Evolutionary conservation across 2,888 invertebrate species (phyloP).

Genomic region (Cheilosia impressa): DNA sequence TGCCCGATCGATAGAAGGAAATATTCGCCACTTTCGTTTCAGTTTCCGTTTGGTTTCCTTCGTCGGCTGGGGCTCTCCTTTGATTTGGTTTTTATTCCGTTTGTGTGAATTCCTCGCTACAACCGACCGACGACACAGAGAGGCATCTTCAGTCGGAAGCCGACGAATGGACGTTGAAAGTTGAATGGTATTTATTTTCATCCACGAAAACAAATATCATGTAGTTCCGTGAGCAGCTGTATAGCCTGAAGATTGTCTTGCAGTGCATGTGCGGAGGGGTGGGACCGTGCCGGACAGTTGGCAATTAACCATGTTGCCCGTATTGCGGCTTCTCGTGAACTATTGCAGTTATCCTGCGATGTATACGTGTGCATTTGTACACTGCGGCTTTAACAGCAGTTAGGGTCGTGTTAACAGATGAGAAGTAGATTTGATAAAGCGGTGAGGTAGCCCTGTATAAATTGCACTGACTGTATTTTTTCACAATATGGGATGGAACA

Average conservation of each 20-base stretch:
- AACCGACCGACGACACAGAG: neutral
- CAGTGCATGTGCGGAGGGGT: neutral
- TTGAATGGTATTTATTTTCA: constrained; percentile 69
- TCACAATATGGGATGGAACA: no score
- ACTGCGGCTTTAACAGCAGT: constrained; percentile 44
- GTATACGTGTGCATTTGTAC: constrained; percentile 62
- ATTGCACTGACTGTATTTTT: no score
- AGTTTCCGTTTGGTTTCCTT: constrained; percentile 63
- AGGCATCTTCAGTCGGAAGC: constrained; percentile 59
- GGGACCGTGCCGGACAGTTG: constrained; percentile 63
- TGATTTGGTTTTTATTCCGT: constrained; percentile 9
- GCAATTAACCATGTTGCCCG: constrained; percentile 73
- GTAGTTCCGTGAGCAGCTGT: constrained; percentile 59
- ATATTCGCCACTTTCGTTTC: constrained; percentile 69
- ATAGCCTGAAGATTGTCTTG: constrained; percentile 28
- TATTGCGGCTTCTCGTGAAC: constrained; percentile 67
- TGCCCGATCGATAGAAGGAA: constrained; percentile 62
- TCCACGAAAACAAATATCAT: constrained; percentile 70
- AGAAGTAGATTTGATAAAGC: constrained; percentile 42
- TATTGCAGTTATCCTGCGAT: constrained; percentile 68
- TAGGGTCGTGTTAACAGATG: constrained; percentile 50
- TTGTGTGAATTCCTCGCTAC: constrained; percentile 37
- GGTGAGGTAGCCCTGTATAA: neutral
- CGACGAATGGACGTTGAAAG: constrained; percentile 41
- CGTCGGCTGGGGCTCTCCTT: neutral